phyloP scores from a whole-genome alignment of 1,140 invertebrate genomes.

The Magallana ariakensis region DNA sequence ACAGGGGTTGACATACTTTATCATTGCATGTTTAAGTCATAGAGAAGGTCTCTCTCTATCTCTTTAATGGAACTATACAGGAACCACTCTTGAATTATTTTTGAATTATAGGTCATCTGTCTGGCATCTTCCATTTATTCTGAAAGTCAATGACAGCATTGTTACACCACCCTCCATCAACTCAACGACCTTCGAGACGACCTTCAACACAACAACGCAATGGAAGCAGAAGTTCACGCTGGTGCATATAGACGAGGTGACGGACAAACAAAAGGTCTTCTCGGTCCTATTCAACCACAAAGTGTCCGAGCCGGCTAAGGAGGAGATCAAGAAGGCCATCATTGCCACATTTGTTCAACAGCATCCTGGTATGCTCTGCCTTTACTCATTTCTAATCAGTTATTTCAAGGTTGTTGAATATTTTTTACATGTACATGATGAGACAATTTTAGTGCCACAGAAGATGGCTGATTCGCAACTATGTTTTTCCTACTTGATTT shows the following conservation, averaged over 20 bases:
- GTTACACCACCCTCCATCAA: constrained; percentile 47
- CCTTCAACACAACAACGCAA: constrained; percentile 44
- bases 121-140: constrained; percentile 52
- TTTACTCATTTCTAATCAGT: not conserved
- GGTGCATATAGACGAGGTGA: constrained; percentile 17
- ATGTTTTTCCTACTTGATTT: no score
- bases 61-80: not conserved
- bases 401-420: not conserved
- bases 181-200: constrained; percentile 42
- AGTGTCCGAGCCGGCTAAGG: constrained; percentile 42
- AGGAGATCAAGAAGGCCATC: constrained; percentile 44
- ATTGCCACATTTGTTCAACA: constrained; percentile 46
- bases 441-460: no score
- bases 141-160: constrained; percentile 47
- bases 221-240: constrained; percentile 39
- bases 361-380: constrained; percentile 40
- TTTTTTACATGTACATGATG: not conserved
- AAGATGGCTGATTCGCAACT: no score
- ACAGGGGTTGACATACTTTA: not conserved
- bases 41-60: not conserved
- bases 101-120: constrained; percentile 39
- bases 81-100: not conserved
- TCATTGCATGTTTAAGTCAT: not conserved
- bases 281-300: constrained; percentile 54
- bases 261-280: constrained; percentile 41